Evolutionary conservation across 1,140 invertebrate genomes (phyloP).

Genomic region (Neoseiulus cucumeris): DNA sequence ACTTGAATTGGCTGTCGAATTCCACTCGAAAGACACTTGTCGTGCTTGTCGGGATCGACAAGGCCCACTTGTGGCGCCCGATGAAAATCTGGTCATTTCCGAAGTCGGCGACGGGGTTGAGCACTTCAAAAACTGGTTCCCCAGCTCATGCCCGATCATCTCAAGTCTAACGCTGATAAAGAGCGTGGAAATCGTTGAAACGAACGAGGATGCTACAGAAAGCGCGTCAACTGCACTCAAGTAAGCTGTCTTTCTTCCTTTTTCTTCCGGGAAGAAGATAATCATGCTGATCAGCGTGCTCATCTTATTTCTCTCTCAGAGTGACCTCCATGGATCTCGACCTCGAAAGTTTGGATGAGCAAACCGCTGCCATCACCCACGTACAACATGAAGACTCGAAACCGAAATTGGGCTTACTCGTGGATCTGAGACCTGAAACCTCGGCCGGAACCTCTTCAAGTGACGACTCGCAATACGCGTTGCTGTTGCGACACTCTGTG

Average conservation of each 20-base stretch:
- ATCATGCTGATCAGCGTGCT: too few relatives aligned
- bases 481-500: too few relatives aligned
- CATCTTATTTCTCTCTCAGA: too few relatives aligned
- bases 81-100: neutral
- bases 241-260: neutral
- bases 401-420: too few relatives aligned
- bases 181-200: neutral
- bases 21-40: conserved; percentile 19
- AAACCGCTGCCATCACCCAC: too few relatives aligned
- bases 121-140: neutral
- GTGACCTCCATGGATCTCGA: too few relatives aligned
- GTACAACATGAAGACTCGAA: too few relatives aligned
- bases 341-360: too few relatives aligned
- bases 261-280: too few relatives aligned
- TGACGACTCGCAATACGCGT: too few relatives aligned
- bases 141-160: neutral
- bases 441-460: too few relatives aligned
- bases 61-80: conserved; percentile 13
- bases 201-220: neutral
- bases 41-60: neutral
- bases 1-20: conserved; percentile 55
- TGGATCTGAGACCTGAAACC: too few relatives aligned
- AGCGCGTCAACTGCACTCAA: neutral
- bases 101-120: neutral
- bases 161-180: neutral